These are phyloP conservation scores for Drosophila sulfurigaster DNA, from an alignment of 1,140 invertebrate species.

Conservation along the genomic window DNA sequence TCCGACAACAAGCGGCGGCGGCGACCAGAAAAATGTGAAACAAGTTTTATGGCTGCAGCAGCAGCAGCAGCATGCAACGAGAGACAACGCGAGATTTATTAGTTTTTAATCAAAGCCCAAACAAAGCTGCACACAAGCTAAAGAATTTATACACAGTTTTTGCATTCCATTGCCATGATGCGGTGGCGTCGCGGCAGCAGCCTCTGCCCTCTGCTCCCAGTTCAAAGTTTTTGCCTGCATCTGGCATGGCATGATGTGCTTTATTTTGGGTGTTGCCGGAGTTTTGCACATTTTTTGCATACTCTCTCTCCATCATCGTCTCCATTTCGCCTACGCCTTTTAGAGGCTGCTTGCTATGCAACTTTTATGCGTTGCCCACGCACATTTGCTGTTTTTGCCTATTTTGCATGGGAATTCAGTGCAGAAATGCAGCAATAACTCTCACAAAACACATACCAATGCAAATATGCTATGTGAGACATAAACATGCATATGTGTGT, in stretches of 20 bases:
- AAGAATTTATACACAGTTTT: slow-evolving; percentile 60
- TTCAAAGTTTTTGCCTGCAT: background rate
- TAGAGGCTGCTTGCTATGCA: slow-evolving; percentile 48
- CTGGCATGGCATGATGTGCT: slow-evolving; percentile 1
- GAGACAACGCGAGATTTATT: slow-evolving; percentile 64
- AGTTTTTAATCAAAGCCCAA: slow-evolving; percentile 73
- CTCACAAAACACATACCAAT: slow-evolving; percentile 3
- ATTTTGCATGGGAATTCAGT: slow-evolving; percentile 12
- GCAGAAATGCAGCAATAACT: slow-evolving; percentile 1
- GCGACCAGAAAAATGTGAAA: slow-evolving; percentile 58
- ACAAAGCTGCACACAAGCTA: slow-evolving; percentile 16
- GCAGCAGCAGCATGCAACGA: slow-evolving; percentile 16
- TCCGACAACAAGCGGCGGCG: slow-evolving; percentile 68
- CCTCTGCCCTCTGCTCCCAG: background rate
- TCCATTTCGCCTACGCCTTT: slow-evolving; percentile 4
- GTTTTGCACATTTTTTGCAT: slow-evolving; percentile 12
- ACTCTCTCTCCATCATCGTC: slow-evolving; percentile 2
- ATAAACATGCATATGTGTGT: slow-evolving; percentile 13
- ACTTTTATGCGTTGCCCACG: slow-evolving; percentile 47
- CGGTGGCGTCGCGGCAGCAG: slow-evolving; percentile 8
- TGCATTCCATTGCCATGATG: slow-evolving; percentile 60
- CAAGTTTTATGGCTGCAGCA: slow-evolving; percentile 66
- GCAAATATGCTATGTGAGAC: slow-evolving; percentile 20
- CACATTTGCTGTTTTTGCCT: slow-evolving; percentile 26
- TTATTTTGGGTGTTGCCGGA: slow-evolving; percentile 30